Evolutionary conservation across 2,888 invertebrate species (phyloP).

Genomic region (Brachypterus glaber): DNA sequence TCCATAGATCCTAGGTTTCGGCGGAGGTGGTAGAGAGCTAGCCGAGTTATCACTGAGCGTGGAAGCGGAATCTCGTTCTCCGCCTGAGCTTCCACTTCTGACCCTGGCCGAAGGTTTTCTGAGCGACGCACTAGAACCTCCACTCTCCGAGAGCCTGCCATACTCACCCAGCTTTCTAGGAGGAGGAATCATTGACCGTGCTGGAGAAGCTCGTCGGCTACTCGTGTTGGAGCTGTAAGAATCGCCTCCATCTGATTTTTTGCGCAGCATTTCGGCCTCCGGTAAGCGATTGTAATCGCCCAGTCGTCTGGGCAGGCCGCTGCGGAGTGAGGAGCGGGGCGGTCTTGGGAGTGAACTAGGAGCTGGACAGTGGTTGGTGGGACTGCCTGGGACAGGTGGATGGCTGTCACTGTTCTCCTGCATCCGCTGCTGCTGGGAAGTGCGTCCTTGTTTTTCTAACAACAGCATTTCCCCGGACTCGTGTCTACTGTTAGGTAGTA

Average conservation of each 20-base stretch:
- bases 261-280: constrained; percentile 40
- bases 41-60: constrained; percentile 49
- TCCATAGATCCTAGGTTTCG: constrained; percentile 43
- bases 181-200: constrained; percentile 45
- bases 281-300: constrained; percentile 59
- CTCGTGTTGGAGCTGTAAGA: constrained; percentile 38
- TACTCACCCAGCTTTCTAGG: constrained; percentile 50
- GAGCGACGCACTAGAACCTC: constrained; percentile 34
- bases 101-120: constrained; percentile 36
- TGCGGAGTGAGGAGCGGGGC: constrained; percentile 47
- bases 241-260: constrained; percentile 39
- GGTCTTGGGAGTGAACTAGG: constrained; percentile 66
- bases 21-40: constrained; percentile 50
- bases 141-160: constrained; percentile 48
- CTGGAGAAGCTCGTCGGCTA: constrained; percentile 40
- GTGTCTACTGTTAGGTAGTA: constrained; percentile 35
- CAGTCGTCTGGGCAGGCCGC: constrained; percentile 42
- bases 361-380: constrained; percentile 46
- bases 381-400: constrained; percentile 24
- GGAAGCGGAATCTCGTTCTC: constrained; percentile 46
- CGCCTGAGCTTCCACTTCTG: constrained; percentile 39
- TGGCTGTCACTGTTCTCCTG: constrained; percentile 37
- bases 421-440: constrained; percentile 64
- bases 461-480: constrained; percentile 59
- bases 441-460: constrained; percentile 66